Conservation (phyloP, 2,113 vertebrate species). For the Papio anubis region DNA sequence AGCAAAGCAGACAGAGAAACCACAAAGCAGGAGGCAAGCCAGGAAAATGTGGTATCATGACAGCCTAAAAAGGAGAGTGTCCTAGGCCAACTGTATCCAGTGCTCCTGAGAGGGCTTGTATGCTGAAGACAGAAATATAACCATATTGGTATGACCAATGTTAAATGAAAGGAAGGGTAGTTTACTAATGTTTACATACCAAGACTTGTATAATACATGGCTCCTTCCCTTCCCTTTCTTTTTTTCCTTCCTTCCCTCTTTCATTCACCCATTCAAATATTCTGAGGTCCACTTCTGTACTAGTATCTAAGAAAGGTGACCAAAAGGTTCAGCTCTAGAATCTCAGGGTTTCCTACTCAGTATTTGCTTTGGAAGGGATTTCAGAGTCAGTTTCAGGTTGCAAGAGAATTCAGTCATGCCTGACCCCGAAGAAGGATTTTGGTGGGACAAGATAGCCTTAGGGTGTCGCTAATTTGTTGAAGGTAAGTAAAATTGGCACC, state of each 20-base stretch:
- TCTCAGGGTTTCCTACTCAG: constrained; percentile 26
- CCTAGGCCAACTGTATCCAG: background rate
- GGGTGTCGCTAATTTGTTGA: background rate
- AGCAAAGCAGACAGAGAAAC: background rate
- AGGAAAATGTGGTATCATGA: background rate
- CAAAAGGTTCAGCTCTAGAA: background rate
- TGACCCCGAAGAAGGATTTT: background rate
- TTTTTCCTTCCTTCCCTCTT: background rate
- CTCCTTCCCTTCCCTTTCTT: background rate
- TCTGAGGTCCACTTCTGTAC: background rate
- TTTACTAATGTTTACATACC: background rate
- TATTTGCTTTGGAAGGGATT: constrained; percentile 27
- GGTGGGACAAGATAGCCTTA: background rate
- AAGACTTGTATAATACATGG: background rate
- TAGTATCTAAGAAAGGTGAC: background rate
- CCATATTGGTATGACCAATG: background rate
- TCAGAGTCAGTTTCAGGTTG: background rate
- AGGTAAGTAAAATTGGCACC: constrained; percentile 2
- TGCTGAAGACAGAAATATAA: background rate
- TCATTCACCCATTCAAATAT: background rate
- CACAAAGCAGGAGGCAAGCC: background rate
- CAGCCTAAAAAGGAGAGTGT: background rate
- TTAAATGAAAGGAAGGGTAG: background rate
- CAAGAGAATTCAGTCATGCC: constrained; percentile 31
- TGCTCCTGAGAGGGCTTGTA: background rate